phyloP scores from a whole-genome alignment of 2,888 invertebrate species.

The Calliphora vomitoria region DNA sequence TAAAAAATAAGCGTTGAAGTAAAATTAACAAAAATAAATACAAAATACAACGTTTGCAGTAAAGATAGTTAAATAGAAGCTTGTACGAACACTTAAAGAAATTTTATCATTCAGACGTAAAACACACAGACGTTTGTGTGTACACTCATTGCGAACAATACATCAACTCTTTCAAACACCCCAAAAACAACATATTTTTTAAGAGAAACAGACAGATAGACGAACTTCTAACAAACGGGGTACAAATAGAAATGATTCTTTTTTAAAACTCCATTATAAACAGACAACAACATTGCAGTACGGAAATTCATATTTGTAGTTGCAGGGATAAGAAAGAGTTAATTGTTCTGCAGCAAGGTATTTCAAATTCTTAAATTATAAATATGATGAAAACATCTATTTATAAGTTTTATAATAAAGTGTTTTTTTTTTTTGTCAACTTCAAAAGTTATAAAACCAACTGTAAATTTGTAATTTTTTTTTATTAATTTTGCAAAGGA shows the following conservation, averaged over 20 bases:
- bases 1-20: not conserved
- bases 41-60: not conserved
- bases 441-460: too few species aligned
- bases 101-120: conserved; percentile 22
- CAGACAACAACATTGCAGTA: not conserved
- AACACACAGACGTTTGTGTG: too few species aligned
- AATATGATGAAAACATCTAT: too few species aligned
- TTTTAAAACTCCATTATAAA: not conserved
- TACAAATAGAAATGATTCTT: conserved; percentile 18
- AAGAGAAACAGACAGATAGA: not conserved
- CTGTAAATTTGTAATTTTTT: too few species aligned
- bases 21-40: not conserved
- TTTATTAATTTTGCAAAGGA: too few species aligned
- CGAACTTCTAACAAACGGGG: not conserved
- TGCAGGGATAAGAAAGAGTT: not conserved
- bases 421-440: too few species aligned
- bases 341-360: not conserved
- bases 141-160: conserved; percentile 29
- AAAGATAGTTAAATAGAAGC: not conserved
- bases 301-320: not conserved
- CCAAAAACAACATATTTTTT: not conserved
- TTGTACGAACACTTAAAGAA: conserved; percentile 28
- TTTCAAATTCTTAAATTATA: not conserved
- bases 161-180: conserved; percentile 26
- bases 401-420: too few species aligned